Base-by-base conservation (phyloP, 2,113 vertebrate species). In the Lipotes vexillifer region DNA sequence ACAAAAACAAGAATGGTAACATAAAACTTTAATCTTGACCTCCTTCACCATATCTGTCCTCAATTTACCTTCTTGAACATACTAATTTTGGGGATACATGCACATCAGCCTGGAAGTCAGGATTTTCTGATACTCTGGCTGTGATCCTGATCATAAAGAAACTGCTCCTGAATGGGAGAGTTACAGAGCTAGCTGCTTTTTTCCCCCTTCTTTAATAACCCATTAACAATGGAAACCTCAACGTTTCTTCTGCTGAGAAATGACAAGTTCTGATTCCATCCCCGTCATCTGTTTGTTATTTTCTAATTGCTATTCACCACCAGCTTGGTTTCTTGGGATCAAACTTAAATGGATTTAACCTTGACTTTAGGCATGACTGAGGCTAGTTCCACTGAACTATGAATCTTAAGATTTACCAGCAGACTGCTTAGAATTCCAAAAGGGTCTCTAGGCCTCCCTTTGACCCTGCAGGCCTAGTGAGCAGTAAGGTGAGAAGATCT, bases 391-490 rank as follows among this genome's bases (percentile, higher is more conserved):
- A 38, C 49, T 75, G 2, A 20, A 90, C 93, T 85, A 14, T 65
- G 75, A 84, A 95, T 75, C 69, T 93, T 92, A 80, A 93, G 49
- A 96, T 96, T 93, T 95, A 88, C 31, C 33, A 23, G 69, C 75
- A 93, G 88, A 87, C 36, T 88, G 38, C 25, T 97, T 92, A 92
- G 72, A 95, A 93, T 97, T 96, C 80, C 55, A 83, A 74, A 90
- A 33, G 68, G 27, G n/a, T 41, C 46, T 93, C 44, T 80, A 85
- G 44, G 41, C 71, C 55, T 95, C 81, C 61, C 55, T 92, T 94
- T 94, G 69, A 92, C 81, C 49, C 15, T 31, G 14, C 5, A 83
- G 36, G 41, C 23, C 69, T 90, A 83, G 74, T 57, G 41, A 83
- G 57, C 88, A 96, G 68, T 84, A 52, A 97, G 44, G 44, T 87